Evolutionary conservation across 1,140 invertebrate genomes (phyloP).

Genomic region (Fopius arisanus): DNA sequence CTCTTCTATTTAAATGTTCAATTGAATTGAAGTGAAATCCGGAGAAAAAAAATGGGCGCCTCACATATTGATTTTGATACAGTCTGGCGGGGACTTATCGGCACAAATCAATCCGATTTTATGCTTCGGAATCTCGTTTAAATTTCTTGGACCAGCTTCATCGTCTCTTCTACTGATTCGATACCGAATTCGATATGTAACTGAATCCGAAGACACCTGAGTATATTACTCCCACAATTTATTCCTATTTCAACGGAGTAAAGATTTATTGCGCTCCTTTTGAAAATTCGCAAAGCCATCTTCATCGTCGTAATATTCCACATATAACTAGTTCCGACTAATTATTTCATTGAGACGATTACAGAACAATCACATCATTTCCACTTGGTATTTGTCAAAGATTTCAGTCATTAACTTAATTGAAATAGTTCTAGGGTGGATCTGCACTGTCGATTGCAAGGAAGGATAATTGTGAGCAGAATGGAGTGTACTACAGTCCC

Average conservation of each 20-base stretch:
- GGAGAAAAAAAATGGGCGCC: background rate
- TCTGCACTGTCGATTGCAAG: background rate
- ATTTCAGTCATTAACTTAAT: background rate
- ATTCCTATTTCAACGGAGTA: background rate
- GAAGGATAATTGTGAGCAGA: background rate
- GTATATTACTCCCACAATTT: background rate
- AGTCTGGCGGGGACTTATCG: background rate
- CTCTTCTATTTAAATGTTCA: too few relatives aligned
- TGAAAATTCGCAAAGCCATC: too few relatives aligned
- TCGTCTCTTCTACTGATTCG: background rate
- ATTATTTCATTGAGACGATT: too few relatives aligned
- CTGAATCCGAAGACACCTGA: background rate
- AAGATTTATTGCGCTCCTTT: background rate
- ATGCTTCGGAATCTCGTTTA: background rate
- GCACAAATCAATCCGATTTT: background rate
- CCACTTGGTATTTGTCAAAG: background rate
- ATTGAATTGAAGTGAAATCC: too few relatives aligned
- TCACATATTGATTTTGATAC: background rate
- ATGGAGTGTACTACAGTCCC: background rate
- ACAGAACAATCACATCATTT: too few relatives aligned
- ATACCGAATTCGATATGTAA: background rate
- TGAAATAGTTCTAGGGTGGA: background rate
- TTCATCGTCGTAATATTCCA: too few relatives aligned
- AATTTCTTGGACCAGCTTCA: background rate
- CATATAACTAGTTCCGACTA: too few relatives aligned